phyloP scores from a whole-genome alignment of 2,113 vertebrate genomes.

The Lanius collurio region DNA sequence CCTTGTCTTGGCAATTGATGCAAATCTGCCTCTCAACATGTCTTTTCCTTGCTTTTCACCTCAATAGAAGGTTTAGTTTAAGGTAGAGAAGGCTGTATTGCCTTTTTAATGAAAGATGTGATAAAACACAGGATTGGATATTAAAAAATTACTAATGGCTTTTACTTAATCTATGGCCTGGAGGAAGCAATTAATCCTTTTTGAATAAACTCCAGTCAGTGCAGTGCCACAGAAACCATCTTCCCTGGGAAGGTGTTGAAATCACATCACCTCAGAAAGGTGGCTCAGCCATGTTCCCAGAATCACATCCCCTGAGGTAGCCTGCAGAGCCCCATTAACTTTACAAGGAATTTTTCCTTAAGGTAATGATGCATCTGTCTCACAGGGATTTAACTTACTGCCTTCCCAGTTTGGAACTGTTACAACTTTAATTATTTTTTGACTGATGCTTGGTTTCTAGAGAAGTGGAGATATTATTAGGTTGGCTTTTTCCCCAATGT shows the following conservation, averaged over 20 bases:
- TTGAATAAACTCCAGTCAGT: background rate
- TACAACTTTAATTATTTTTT: background rate
- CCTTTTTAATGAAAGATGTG: background rate
- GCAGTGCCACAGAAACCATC: background rate
- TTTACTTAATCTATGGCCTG: background rate
- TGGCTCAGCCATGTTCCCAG: background rate
- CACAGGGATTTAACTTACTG: background rate
- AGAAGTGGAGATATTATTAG: background rate
- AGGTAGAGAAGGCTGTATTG: background rate
- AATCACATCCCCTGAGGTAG: background rate
- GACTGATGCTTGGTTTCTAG: background rate
- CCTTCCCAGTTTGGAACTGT: background rate
- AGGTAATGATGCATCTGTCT: background rate
- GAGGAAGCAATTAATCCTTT: background rate
- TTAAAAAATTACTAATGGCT: background rate
- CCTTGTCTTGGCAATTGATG: background rate
- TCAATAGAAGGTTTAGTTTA: background rate
- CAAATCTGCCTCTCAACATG: background rate
- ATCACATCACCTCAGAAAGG: background rate
- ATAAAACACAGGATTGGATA: background rate
- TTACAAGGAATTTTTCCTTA: background rate
- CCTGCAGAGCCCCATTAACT: background rate
- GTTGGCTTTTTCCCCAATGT: background rate
- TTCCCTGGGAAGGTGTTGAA: background rate
- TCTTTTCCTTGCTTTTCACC: background rate